These are phyloP conservation scores for Ormyrus rosae DNA, from an alignment of 2,888 invertebrate genomes.

Conservation along the genomic window DNA sequence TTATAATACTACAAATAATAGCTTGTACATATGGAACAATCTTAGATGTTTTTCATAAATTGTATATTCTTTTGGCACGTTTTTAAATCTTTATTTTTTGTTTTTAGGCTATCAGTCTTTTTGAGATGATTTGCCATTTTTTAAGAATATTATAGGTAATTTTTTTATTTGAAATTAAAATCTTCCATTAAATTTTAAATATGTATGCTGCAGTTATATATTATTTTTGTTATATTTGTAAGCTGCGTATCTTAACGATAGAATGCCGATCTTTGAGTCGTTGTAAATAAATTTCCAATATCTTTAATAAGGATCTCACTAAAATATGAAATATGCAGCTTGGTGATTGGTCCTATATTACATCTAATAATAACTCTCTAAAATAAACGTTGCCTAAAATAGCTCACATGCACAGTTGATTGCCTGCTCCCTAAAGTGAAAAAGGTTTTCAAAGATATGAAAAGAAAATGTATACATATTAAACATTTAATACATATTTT, in stretches of 20 bases:
- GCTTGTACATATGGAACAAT: slow-evolving; percentile 53
- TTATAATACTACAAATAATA: slow-evolving; percentile 50
- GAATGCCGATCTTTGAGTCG: slow-evolving; percentile 36
- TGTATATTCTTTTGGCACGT: slow-evolving; percentile 52
- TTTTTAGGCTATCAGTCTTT: slow-evolving; percentile 47
- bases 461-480: slow-evolving; percentile 36
- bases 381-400: slow-evolving; percentile 56
- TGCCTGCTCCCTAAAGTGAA: slow-evolving; percentile 39
- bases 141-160: slow-evolving; percentile 46
- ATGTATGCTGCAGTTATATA: slow-evolving; percentile 46
- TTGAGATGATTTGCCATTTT: slow-evolving; percentile 39
- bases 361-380: slow-evolving; percentile 57
- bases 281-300: slow-evolving; percentile 57
- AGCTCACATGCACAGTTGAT: slow-evolving; percentile 46
- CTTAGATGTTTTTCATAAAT: slow-evolving; percentile 49
- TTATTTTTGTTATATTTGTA: slow-evolving; percentile 58
- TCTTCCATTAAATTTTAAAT: slow-evolving; percentile 50
- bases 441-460: slow-evolving; percentile 33
- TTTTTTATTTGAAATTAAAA: slow-evolving; percentile 47
- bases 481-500: slow-evolving; percentile 25
- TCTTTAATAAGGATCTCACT: slow-evolving; percentile 50
- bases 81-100: slow-evolving; percentile 51
- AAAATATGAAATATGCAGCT: slow-evolving; percentile 48
- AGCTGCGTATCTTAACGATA: slow-evolving; percentile 43
- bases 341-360: slow-evolving; percentile 52